Base-by-base conservation (phyloP, 2,888 invertebrate genomes). In the Steromphala cineraria region DNA sequence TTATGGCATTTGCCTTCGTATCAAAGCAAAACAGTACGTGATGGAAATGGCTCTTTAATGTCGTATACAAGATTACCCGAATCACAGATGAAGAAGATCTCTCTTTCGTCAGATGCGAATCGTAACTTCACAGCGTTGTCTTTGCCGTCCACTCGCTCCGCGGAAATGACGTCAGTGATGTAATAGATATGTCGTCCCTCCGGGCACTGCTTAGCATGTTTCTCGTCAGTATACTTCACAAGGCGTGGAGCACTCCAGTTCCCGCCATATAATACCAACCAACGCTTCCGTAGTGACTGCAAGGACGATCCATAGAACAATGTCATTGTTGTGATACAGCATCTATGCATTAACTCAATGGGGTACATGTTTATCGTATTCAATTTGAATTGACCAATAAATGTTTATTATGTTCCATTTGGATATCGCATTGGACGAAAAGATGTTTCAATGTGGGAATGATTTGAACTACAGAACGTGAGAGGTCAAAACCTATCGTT, bases 41-140 rank as follows among this genome's bases (percentile, higher is more conserved):
- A 56, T n/a, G 19, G 2, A 19, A 10, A 56, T 10, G 17, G 19
- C 5, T 19, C 2, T 36, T 4, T 36, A 4, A 36, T 36, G 2
- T 36, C 7, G 31, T 21, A 71, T 15, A 74, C 15, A 36, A 13
- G 53, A 28, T 62, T 67, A 83, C 83, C 83, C 75, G 82, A 56
- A 75, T 80, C 75, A 80, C 83, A 83, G 17, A 62, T 40, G 40
- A 81, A 83, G 24, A 81, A 80, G 62, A 80, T 74, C 13, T 79
- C 78, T 21, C 52, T 75, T 0, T 67, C 74, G 24, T 77, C 76
- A 13, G 67, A 40, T 77, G 80, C 71, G 2, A 83, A 31, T 5
- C 78, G 78, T 31, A 83, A 81, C 7, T 81, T 80, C 21, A 81
- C 36, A 8, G 53, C 53, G 15, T 71, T 21, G 28, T 80, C 56